Evolutionary conservation across 2,113 vertebrate genomes (phyloP), one percentile per base, ranked within the genome.

Genomic region (Strix uralensis): DNA sequence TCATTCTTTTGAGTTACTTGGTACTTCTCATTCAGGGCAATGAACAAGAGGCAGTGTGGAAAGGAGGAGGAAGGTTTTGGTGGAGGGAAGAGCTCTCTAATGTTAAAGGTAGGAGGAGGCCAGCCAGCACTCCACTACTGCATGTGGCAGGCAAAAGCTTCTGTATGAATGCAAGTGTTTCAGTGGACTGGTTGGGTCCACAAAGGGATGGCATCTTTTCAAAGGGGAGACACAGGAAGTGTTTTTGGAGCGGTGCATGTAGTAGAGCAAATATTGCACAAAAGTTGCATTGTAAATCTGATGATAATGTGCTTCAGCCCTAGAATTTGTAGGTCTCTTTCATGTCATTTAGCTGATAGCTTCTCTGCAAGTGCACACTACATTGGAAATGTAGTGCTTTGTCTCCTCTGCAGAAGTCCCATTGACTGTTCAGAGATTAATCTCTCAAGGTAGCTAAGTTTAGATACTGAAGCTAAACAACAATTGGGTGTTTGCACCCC

Each of bases 101-200:
- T 8, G 20, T 65, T 63, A 47, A 90, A 77, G 36, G 26, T 0
- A 0, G 15, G 36, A 13, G 7, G 4, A 65, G 20, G 67, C 42
- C 26, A 42, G 63, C 54, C 70, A 67, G 44, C 51, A 5, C 38
- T 73, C 12, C 1, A 1, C 20, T 83, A 7, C 27, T 70, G 62
- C 27, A 34, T 44, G 36, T 72, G 19, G n/a, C 71, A 36, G 30
- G 27, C 58, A 81, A 70, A 88, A 65, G 36, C 40, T 75, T 90
- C 51, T 62, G 34, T 77, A 63, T 29, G 22, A 57, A 49, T 73
- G 73, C 54, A 83, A 49, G 32, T 77, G 66, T 94, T 95, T 61
- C 57, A 61, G 22, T 69, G 86, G 46, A n/a, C 82, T 70, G 34
- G 11, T 40, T 62, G 72, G 4, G n/a, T 63, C 72, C 74, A 26